Conservation (phyloP, 2,888 invertebrate species). For the Cerastis rubricosa region DNA sequence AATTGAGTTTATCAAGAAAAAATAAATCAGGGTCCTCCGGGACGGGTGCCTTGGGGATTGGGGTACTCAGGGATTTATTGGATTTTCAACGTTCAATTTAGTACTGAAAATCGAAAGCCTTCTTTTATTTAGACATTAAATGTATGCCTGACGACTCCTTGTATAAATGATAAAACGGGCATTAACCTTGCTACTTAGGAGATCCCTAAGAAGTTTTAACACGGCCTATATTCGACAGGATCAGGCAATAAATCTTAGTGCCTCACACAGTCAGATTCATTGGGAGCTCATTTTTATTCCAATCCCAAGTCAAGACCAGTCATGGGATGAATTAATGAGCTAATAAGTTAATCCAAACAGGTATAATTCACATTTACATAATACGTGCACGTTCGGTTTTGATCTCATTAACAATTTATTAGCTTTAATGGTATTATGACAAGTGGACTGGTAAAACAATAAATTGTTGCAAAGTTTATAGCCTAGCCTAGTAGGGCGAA, state of each 20-base stretch:
- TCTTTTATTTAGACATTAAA: not conserved
- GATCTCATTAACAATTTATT: conserved; percentile 72
- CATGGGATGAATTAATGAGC: conserved; percentile 56
- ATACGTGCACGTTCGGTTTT: conserved; percentile 67
- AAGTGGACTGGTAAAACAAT: conserved; percentile 18
- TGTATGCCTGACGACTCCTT: not conserved
- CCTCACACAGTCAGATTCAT: conserved; percentile 11
- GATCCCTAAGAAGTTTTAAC: not conserved
- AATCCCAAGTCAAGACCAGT: conserved; percentile 35
- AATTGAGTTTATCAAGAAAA: too few relatives aligned
- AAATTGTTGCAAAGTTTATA: conserved; percentile 32
- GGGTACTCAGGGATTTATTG: too few relatives aligned
- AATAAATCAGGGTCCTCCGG: too few relatives aligned
- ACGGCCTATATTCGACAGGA: conserved; percentile 17
- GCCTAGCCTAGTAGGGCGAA: not conserved
- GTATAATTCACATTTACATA: conserved; percentile 60
- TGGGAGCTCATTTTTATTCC: conserved; percentile 53
- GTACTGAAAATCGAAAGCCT: not conserved
- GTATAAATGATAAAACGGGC: not conserved
- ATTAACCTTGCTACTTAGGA: not conserved
- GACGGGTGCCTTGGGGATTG: too few relatives aligned
- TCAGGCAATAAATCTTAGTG: conserved; percentile 17
- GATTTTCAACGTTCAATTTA: too few relatives aligned
- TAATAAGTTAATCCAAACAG: conserved; percentile 57
- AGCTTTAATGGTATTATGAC: conserved; percentile 59